Conservation (phyloP, 2,888 invertebrate genomes). For the Drosophila kanekoi region DNA sequence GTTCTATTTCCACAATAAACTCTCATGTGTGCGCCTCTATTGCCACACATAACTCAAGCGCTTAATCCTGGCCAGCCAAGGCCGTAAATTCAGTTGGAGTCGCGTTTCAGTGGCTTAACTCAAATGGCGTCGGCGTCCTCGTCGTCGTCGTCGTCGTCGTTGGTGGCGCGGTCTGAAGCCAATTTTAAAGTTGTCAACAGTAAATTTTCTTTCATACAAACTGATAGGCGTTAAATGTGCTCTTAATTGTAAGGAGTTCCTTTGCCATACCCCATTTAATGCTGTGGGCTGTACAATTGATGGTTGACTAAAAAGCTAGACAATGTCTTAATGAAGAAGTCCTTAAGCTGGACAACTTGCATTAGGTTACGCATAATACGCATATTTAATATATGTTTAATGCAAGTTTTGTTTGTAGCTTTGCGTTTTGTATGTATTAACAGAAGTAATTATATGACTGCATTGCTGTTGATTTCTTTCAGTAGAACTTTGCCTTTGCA, state of each 20-base stretch:
- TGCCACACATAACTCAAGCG: constrained; percentile 54
- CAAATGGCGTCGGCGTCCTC: constrained; percentile 27
- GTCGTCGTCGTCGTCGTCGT: background rate
- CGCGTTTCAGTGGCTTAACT: constrained; percentile 58
- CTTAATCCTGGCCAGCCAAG: constrained; percentile 54
- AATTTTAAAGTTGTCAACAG: constrained; percentile 62
- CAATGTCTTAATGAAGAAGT: background rate
- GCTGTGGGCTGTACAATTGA: background rate
- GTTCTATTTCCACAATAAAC: constrained; percentile 40
- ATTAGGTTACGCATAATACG: no score
- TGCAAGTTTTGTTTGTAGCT: no score
- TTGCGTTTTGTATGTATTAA: no score
- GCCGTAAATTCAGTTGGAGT: constrained; percentile 57
- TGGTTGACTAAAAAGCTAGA: background rate
- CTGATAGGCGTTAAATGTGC: constrained; percentile 36
- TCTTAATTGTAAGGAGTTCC: constrained; percentile 22
- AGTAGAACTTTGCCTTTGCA: no score
- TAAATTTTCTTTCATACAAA: constrained; percentile 27
- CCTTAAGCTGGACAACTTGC: background rate
- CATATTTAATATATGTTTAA: no score
- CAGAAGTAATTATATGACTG: no score
- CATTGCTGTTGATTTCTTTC: no score
- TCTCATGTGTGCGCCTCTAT: constrained; percentile 36
- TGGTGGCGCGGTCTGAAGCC: constrained; percentile 36
- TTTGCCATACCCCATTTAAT: constrained; percentile 11